Evolutionary conservation across 1,140 invertebrate genomes (phyloP).

Genomic region (Harpegnathos saltator): DNA sequence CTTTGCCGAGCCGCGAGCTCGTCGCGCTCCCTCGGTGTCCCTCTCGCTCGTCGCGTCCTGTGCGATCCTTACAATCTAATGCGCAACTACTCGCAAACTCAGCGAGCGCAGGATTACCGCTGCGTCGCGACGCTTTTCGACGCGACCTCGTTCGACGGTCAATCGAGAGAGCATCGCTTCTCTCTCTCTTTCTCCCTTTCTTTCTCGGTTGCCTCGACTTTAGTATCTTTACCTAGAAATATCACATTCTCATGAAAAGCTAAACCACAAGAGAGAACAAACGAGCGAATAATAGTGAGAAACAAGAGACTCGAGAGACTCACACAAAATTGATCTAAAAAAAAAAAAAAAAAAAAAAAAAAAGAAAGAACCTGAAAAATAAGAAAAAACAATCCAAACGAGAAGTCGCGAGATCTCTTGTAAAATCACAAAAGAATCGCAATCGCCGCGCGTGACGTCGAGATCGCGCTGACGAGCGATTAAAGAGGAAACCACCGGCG

Average conservation of each 20-base stretch:
- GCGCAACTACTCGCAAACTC: conserved; percentile 53
- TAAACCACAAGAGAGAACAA: too few species aligned
- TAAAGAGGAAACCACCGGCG: too few species aligned
- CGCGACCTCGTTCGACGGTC: conserved; percentile 32
- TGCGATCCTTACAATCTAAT: conserved; percentile 46
- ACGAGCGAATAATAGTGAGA: too few species aligned
- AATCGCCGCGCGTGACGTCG: too few species aligned
- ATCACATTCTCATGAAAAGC: neutral
- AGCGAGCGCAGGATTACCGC: conserved; percentile 43
- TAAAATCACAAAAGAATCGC: too few species aligned
- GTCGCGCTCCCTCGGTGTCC: neutral
- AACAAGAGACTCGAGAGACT: too few species aligned
- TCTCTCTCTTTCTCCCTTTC: neutral
- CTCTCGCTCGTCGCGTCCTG: conserved; percentile 30
- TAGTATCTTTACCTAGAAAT: neutral
- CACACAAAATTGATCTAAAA: too few species aligned
- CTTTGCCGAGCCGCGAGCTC: conserved; percentile 7
- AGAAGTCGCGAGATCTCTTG: too few species aligned
- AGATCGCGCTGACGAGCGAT: too few species aligned
- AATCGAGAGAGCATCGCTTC: neutral
- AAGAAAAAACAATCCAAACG: too few species aligned
- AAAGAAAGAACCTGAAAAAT: too few species aligned
- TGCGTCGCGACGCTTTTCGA: conserved; percentile 26
- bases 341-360: too few species aligned
- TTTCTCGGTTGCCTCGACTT: neutral